A percentile compares a stretch with the other conserved stretches of the same genome.
Conservation (phyloP, 1,140 invertebrate species). For the Pogonomyrmex californicus region DNA sequence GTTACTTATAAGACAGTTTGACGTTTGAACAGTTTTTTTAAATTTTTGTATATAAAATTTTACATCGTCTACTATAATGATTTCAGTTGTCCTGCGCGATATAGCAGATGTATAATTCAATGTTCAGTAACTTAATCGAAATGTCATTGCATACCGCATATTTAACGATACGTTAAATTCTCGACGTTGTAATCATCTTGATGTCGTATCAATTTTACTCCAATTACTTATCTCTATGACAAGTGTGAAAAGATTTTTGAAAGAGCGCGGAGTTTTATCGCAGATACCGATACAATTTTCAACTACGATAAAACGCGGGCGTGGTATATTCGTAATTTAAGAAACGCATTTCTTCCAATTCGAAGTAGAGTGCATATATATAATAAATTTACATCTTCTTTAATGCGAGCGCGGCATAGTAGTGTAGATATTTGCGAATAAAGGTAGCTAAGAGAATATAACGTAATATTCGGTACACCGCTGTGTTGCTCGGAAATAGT, state of each 20-base stretch:
- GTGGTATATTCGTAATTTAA: background rate
- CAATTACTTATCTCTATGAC: background rate
- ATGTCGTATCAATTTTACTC: constrained; percentile 1
- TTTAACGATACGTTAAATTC: too few relatives aligned
- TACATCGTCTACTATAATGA: too few relatives aligned
- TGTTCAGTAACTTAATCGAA: too few relatives aligned
- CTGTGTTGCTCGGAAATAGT: constrained; percentile 30
- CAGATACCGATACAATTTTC: background rate
- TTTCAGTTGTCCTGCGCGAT: too few relatives aligned
- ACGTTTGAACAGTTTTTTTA: background rate
- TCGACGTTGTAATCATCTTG: background rate
- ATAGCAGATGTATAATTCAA: too few relatives aligned
- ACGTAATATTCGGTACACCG: constrained; percentile 39
- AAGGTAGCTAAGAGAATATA: constrained; percentile 33
- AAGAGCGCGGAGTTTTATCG: background rate
- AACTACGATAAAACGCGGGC: background rate
- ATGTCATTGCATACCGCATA: too few relatives aligned
- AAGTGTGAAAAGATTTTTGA: background rate
- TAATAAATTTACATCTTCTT: background rate
- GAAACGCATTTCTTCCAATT: background rate
- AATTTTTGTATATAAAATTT: too few relatives aligned
- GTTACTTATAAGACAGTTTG: too few relatives aligned
- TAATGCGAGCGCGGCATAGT: background rate
- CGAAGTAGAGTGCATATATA: background rate
- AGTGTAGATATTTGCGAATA: background rate